phyloP scores from a whole-genome alignment of 1,140 invertebrate species.

The Drosophila asahinai region DNA sequence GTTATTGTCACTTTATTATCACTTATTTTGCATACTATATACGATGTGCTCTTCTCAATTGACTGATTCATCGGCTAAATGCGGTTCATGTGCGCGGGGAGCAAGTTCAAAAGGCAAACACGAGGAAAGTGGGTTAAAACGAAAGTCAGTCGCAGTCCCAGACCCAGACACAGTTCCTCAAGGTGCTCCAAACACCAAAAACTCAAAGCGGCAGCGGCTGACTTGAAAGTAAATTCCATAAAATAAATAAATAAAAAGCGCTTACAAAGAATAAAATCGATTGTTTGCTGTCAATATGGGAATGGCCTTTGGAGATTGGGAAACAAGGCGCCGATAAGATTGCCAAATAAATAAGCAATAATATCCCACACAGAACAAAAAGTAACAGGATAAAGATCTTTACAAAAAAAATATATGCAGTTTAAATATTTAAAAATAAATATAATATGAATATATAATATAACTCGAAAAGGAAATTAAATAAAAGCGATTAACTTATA shows the following conservation, averaged over 20 bases:
- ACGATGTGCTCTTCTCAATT: conserved; percentile 49
- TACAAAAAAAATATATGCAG: background rate
- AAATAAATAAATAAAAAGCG: conserved; percentile 54
- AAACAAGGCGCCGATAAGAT: conserved; percentile 44
- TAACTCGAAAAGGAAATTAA: background rate
- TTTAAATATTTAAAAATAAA: background rate
- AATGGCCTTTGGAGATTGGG: conserved; percentile 47
- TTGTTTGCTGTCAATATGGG: conserved; percentile 57
- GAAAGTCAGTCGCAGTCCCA: conserved; percentile 45
- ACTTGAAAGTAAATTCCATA: conserved; percentile 39
- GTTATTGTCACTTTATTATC: conserved; percentile 61
- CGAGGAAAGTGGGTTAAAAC: conserved; percentile 71
- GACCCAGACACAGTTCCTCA: conserved; percentile 7
- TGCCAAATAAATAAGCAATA: conserved; percentile 39
- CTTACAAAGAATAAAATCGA: conserved; percentile 68
- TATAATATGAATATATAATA: no score
- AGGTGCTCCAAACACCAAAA: conserved; percentile 43
- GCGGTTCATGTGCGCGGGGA: conserved; percentile 30
- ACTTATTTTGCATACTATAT: conserved; percentile 53
- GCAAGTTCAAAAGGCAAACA: conserved; percentile 40
- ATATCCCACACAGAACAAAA: conserved; percentile 6
- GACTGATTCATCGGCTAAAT: conserved; percentile 69
- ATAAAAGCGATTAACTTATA: no score
- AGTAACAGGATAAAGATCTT: background rate
- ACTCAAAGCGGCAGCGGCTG: conserved; percentile 12